Percentiles rank a stretch among this genome's conserved stretches.
These are phyloP conservation scores for Sycophaga agraensis DNA, from an alignment of 1,140 invertebrate species.

Conservation along the genomic window DNA sequence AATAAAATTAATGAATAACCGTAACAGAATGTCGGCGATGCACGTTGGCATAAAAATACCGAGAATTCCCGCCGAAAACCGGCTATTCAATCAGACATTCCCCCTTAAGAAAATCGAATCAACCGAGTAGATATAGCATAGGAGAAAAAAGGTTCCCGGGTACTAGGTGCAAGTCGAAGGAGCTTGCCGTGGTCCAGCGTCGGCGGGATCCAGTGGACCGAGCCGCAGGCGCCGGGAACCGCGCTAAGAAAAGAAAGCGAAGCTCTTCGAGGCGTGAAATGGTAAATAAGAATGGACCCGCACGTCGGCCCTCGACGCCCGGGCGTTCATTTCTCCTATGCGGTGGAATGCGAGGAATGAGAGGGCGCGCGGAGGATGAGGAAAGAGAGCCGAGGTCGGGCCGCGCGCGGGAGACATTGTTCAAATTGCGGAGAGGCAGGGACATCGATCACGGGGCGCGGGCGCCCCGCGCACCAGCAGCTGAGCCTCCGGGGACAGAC, in stretches of 20 bases:
- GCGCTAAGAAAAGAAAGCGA: too few relatives aligned
- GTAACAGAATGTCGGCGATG: too few relatives aligned
- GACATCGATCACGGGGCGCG: constrained; percentile 45
- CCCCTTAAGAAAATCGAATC: too few relatives aligned
- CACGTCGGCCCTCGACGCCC: constrained; percentile 12
- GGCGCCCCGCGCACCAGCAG: constrained; percentile 3
- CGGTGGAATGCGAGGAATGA: neutral
- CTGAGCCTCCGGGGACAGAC: constrained; percentile 43
- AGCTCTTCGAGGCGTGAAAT: constrained; percentile 38
- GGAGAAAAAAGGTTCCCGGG: neutral
- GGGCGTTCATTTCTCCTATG: constrained; percentile 35
- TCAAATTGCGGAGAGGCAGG: constrained; percentile 46
- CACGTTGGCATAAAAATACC: too few relatives aligned
- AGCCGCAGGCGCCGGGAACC: too few relatives aligned
- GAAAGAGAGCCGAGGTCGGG: constrained; percentile 34
- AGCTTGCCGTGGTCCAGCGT: neutral
- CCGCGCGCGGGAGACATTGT: constrained; percentile 40
- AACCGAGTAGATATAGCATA: too few relatives aligned
- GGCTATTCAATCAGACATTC: too few relatives aligned
- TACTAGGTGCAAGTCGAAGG: neutral
- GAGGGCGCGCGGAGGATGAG: constrained; percentile 33
- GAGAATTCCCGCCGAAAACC: too few relatives aligned
- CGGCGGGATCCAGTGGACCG: too few relatives aligned
- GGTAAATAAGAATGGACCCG: constrained; percentile 49
- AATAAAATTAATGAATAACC: too few relatives aligned